Evolutionary conservation across 2,888 invertebrate genomes (phyloP).

Genomic region (Nemapogon koenigi): DNA sequence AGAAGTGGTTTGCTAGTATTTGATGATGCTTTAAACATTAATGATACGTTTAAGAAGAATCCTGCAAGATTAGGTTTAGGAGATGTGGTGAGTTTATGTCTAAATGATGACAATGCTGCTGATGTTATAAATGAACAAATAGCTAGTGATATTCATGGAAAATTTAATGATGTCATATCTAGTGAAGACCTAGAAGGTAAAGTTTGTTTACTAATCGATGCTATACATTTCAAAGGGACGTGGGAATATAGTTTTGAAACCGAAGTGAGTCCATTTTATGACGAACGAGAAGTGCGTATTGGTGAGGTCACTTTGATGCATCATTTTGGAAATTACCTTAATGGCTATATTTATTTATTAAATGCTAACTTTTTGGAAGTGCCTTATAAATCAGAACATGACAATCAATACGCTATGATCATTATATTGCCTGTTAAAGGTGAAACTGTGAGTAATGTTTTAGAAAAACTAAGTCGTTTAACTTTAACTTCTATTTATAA

Average conservation of each 20-base stretch:
- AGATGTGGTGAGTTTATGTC: slow-evolving; percentile 26
- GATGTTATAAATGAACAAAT: slow-evolving; percentile 35
- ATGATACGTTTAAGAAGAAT: slow-evolving; percentile 23
- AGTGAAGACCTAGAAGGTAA: slow-evolving; percentile 31
- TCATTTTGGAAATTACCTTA: slow-evolving; percentile 23
- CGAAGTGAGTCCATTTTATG: slow-evolving; percentile 30
- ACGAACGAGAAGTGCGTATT: slow-evolving; percentile 23
- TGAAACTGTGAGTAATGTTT: slow-evolving; percentile 39
- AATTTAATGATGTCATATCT: slow-evolving; percentile 35
- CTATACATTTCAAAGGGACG: slow-evolving; percentile 40
- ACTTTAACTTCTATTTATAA: slow-evolving; percentile 51
- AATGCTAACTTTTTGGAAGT: slow-evolving; percentile 36
- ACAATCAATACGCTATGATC: slow-evolving; percentile 65
- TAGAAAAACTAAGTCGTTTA: slow-evolving; percentile 48
- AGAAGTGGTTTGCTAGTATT: slow-evolving; percentile 34
- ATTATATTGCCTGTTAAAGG: slow-evolving; percentile 63
- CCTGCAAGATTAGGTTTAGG: slow-evolving; percentile 25
- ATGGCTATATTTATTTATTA: slow-evolving; percentile 22
- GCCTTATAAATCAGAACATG: slow-evolving; percentile 38
- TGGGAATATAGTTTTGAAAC: slow-evolving; percentile 41
- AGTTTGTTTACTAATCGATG: slow-evolving; percentile 33
- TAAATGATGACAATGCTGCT: slow-evolving; percentile 27
- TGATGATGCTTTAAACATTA: slow-evolving; percentile 26
- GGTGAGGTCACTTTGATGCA: slow-evolving; percentile 45
- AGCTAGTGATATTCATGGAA: slow-evolving; percentile 30